These are phyloP conservation scores for Aphelinus certus DNA, from an alignment of 1,140 invertebrate species.

Conservation along the genomic window DNA sequence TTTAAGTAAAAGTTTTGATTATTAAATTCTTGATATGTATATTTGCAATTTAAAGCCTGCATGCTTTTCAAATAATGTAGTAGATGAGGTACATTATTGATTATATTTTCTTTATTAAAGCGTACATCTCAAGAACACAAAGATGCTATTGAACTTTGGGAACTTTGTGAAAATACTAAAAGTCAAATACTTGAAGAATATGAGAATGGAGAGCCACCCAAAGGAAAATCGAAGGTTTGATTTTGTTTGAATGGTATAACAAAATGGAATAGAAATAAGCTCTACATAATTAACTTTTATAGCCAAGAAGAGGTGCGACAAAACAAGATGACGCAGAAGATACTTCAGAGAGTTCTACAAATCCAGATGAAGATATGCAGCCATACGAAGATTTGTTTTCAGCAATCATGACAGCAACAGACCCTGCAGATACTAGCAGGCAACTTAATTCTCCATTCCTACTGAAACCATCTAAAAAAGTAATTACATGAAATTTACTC, in stretches of 20 bases:
- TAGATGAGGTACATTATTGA: neutral
- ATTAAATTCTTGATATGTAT: too few species aligned
- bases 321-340: constrained; percentile 70
- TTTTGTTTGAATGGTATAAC: constrained; percentile 2
- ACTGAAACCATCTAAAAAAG: constrained; percentile 87
- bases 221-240: constrained; percentile 66
- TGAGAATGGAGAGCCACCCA: constrained; percentile 64
- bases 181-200: constrained; percentile 64
- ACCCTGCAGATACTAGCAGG: constrained; percentile 82
- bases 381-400: constrained; percentile 83
- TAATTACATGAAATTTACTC: constrained; percentile 43
- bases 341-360: constrained; percentile 76
- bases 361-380: constrained; percentile 77
- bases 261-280: neutral
- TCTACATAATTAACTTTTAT: constrained; percentile 22
- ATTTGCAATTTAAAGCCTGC: too few species aligned
- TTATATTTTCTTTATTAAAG: constrained; percentile 57
- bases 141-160: constrained; percentile 92
- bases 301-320: constrained; percentile 63
- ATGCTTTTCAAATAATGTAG: too few species aligned
- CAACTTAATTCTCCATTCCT: constrained; percentile 86
- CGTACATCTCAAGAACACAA: constrained; percentile 86
- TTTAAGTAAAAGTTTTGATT: too few species aligned
- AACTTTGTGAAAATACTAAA: constrained; percentile 74
- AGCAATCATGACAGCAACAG: constrained; percentile 80